Base-by-base conservation (phyloP, 2,888 invertebrate genomes). In the Mythimna ferrago region DNA sequence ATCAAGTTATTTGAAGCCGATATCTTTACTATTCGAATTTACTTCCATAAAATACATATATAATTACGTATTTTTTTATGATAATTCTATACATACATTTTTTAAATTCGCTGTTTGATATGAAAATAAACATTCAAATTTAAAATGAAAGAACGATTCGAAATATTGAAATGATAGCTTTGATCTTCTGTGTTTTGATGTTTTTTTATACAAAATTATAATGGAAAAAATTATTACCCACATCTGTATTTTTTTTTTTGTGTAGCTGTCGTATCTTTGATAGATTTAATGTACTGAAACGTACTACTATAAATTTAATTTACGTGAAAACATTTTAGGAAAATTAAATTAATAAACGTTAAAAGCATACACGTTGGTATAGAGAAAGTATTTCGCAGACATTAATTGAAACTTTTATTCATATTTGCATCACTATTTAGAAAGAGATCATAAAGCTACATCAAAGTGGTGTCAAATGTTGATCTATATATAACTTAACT, bases 161-260 rank as follows among this genome's bases (percentile, higher is more conserved):
- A 4, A 9, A 16, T 71, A 66, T 60, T 35, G 14, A 38, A 78
- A 66, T 57, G 11, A 35, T 14, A 38, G 41, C 79, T 79, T 72
- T 67, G 79, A 78, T 71, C 66, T 57, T 9, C 51, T 32, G 19
- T 2, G 56, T 53, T 64, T 54, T 60, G 32, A 66, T 66, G 26
- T 53, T 51, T 26, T 26, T 21, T 35, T 21, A 56, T 60, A 67
- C 66, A 48, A 67, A 70, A 48, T 57, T 21, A 35, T 57, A 44
- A 16, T 70, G 62, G 51, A 44, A 48, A 44, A 60, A 60, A 51
- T 10, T 14, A 32, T 56, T 67, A 51, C 14, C 41, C 54, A 54
- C n/a, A 48, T 6, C 2, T 75, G 9, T 32, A 10, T 64, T 48
- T n/a, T 14, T 6, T 51, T 62, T 56, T 51, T 26, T n/a, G 10